Evolutionary conservation across 2,113 vertebrate genomes (phyloP).

Genomic region (Hydropotes inermis): DNA sequence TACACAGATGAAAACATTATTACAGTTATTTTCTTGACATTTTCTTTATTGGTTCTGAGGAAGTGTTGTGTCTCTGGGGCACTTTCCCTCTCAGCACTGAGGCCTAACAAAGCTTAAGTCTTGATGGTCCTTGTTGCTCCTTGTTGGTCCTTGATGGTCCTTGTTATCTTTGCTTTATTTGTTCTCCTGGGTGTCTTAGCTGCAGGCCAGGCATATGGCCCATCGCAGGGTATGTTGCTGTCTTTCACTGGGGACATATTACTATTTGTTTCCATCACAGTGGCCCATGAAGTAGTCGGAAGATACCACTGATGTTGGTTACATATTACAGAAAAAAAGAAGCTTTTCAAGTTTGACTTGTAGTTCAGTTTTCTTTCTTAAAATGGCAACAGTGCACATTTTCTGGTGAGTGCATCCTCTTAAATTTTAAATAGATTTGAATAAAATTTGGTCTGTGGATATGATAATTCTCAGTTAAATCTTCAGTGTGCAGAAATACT

Average conservation of each 20-base stretch:
- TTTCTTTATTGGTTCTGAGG: neutral
- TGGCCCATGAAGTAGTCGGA: neutral
- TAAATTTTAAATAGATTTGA: constrained; percentile 13
- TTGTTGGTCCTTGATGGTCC: neutral
- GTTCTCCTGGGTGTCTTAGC: neutral
- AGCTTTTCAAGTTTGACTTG: neutral
- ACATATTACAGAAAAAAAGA: neutral
- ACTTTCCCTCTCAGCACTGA: neutral
- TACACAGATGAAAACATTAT: neutral
- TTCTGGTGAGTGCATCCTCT: neutral
- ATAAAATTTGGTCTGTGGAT: neutral
- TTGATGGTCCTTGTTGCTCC: neutral
- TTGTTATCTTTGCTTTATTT: neutral
- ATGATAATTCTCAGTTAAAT: constrained; percentile 1
- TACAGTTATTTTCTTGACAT: neutral
- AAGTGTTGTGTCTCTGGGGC: neutral
- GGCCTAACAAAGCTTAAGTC: neutral
- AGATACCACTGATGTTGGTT: neutral
- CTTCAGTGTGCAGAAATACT: neutral
- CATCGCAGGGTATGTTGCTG: fast-evolving
- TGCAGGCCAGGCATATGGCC: neutral
- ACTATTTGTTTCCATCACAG: neutral
- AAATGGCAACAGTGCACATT: neutral
- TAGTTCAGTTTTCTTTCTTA: constrained; percentile 11
- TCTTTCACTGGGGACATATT: neutral